Evolutionary conservation across 2,797 vertebrate genomes (phyloP).

Genomic region (Holocentrus rufus): DNA sequence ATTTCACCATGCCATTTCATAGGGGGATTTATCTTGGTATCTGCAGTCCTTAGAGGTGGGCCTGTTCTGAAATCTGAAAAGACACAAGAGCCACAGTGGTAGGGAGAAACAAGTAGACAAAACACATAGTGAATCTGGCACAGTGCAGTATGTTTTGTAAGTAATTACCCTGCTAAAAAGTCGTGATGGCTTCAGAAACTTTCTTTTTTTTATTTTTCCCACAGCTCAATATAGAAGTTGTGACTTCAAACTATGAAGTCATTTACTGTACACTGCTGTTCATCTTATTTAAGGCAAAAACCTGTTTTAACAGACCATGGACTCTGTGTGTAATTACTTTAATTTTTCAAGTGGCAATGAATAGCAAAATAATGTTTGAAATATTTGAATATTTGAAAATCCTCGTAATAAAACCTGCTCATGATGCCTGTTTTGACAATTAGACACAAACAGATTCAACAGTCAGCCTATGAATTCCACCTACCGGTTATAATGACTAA

Average conservation of each 20-base stretch:
- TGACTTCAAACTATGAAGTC: conserved; percentile 45
- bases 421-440: no score
- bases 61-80: conserved; percentile 17
- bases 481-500: no score
- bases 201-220: no score
- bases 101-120: conserved; percentile 15
- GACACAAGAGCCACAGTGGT: not conserved
- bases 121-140: not conserved
- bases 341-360: conserved; percentile 24
- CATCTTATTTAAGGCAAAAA: conserved; percentile 38
- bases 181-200: conserved; percentile 4
- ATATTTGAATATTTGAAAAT: conserved; percentile 27
- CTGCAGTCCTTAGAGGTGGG: not conserved
- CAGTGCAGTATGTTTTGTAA: conserved; percentile 22
- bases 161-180: conserved; percentile 41
- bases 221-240: conserved; percentile 33
- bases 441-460: no score
- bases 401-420: not conserved
- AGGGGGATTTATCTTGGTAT: not conserved
- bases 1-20: conserved; percentile 33
- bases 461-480: no score
- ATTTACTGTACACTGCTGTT: conserved; percentile 38
- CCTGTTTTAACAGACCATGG: conserved; percentile 31
- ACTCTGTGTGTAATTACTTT: conserved; percentile 38
- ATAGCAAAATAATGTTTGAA: conserved; percentile 16